Evolutionary conservation across 2,113 vertebrate species (phyloP).

Genomic region (Harpagus bidentatus): DNA sequence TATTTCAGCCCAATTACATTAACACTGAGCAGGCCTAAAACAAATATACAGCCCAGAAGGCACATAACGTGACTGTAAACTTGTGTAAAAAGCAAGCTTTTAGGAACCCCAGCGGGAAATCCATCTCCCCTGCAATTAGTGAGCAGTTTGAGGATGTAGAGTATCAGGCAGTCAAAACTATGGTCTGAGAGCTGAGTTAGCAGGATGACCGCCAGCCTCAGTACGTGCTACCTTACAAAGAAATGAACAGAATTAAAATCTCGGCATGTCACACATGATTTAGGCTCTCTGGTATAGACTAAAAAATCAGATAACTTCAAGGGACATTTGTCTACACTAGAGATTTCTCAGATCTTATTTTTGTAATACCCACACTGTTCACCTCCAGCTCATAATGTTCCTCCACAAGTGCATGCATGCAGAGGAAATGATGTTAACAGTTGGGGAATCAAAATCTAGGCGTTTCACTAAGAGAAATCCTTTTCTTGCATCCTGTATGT

Average conservation of each 20-base stretch:
- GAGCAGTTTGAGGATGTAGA: background rate
- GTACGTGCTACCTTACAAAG: background rate
- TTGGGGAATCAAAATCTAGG: background rate
- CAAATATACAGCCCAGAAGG: background rate
- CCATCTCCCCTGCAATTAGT: background rate
- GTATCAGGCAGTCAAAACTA: background rate
- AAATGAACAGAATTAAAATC: background rate
- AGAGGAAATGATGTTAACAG: background rate
- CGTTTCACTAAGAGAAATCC: background rate
- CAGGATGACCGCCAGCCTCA: background rate
- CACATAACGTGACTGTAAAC: background rate
- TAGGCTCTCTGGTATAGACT: background rate
- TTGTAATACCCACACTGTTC: background rate
- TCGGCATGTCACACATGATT: background rate
- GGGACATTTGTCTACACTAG: background rate
- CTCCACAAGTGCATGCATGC: background rate
- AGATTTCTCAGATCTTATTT: background rate
- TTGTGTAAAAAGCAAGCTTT: background rate
- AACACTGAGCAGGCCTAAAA: background rate
- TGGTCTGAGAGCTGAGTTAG: background rate
- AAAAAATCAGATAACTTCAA: background rate
- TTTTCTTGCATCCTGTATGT: background rate
- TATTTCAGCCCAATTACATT: background rate
- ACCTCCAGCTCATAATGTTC: background rate
- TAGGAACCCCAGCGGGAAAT: background rate